Evolutionary conservation across 2,797 vertebrate genomes (phyloP).

Genomic region (Acanthurus leucopareius): DNA sequence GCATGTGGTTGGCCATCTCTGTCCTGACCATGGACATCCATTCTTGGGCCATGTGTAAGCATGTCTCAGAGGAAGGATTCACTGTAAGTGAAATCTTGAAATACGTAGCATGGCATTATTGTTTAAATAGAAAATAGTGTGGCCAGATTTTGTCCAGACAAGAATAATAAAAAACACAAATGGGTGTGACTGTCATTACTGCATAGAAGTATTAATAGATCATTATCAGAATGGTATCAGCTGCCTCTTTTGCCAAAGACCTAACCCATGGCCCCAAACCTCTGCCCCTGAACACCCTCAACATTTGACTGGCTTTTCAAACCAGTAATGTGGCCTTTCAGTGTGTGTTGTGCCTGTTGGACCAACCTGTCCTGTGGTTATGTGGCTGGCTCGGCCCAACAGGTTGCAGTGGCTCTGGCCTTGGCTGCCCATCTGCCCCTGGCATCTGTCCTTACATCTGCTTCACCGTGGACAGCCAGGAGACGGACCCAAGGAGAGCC

Average conservation of each 20-base stretch:
- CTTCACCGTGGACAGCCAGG: constrained; percentile 57
- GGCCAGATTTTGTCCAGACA: background rate
- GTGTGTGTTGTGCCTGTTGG: constrained; percentile 44
- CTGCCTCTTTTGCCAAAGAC: background rate
- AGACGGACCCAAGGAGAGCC: constrained; percentile 76
- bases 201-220: background rate
- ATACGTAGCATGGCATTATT: background rate
- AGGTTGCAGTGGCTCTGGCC: constrained; percentile 88
- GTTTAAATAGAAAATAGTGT: background rate
- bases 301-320: constrained; percentile 24
- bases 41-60: constrained; percentile 21
- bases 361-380: constrained; percentile 85
- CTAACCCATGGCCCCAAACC: background rate
- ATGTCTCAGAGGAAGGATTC: constrained; percentile 9
- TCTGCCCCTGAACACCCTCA: background rate
- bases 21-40: constrained; percentile 12
- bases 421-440: constrained; percentile 81
- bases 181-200: background rate
- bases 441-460: constrained; percentile 85
- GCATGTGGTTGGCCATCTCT: constrained; percentile 64
- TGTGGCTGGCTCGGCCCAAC: constrained; percentile 89
- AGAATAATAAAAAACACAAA: background rate
- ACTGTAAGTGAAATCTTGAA: background rate
- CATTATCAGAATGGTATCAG: background rate
- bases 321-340: constrained; percentile 20